Conservation (phyloP, 2,797 vertebrate genomes). For the Spinibarbus caldwelli region DNA sequence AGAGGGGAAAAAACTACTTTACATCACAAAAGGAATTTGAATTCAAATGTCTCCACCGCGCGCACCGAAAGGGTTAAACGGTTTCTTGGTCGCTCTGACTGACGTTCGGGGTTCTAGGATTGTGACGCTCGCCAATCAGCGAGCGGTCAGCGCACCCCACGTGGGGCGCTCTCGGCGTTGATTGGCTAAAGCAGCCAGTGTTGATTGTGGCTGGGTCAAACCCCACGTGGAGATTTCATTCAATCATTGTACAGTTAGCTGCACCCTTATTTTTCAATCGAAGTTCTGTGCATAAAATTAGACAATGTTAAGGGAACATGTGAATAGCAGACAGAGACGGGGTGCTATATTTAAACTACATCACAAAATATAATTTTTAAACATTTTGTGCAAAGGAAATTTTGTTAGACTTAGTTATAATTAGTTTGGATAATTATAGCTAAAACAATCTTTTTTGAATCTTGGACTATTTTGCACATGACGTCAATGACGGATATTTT, state of each 20-base stretch:
- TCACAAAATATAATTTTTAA: not conserved
- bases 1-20: constrained; percentile 7
- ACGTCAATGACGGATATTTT: not conserved
- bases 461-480: not conserved
- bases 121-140: constrained; percentile 71
- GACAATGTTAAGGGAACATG: constrained; percentile 11
- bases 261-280: constrained; percentile 61
- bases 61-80: constrained; percentile 76
- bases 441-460: not conserved
- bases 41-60: constrained; percentile 11
- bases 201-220: constrained; percentile 80
- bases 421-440: not conserved
- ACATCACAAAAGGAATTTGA: constrained; percentile 44
- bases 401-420: not conserved
- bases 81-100: constrained; percentile 70
- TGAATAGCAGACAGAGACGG: constrained; percentile 1
- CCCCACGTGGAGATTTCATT: constrained; percentile 93
- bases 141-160: constrained; percentile 74
- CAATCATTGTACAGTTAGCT: constrained; percentile 77
- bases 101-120: constrained; percentile 70
- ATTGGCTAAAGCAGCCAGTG: constrained; percentile 78
- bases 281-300: constrained; percentile 59
- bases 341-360: constrained; percentile 11
- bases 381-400: not conserved
- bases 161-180: constrained; percentile 74